Evolutionary conservation across 2,797 vertebrate genomes (phyloP).

Genomic region (Chelon auratus): DNA sequence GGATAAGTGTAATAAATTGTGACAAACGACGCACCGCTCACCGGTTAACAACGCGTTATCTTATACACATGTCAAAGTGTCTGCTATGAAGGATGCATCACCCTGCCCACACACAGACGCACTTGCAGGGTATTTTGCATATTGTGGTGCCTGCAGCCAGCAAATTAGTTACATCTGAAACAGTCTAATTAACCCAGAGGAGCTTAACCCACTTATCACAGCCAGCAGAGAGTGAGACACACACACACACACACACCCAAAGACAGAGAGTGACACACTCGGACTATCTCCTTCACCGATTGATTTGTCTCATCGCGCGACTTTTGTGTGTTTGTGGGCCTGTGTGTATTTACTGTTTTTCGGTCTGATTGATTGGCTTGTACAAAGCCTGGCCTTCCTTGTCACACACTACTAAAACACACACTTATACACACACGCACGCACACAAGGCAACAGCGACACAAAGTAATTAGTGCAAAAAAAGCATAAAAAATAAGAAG

Average conservation of each 20-base stretch:
- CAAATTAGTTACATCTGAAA: constrained; percentile 87
- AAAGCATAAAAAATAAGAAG: too few species aligned
- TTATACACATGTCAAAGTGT: constrained; percentile 38
- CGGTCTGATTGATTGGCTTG: constrained; percentile 52
- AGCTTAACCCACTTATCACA: constrained; percentile 84
- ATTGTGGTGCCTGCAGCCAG: constrained; percentile 78
- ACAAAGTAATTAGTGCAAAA: neutral
- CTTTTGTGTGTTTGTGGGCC: constrained; percentile 1
- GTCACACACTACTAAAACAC: constrained; percentile 24
- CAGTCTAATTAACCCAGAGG: constrained; percentile 86
- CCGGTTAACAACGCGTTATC: constrained; percentile 36
- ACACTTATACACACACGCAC: constrained; percentile 6
- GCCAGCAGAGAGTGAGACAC: constrained; percentile 61
- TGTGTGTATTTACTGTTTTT: constrained; percentile 28
- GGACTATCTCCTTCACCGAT: constrained; percentile 53
- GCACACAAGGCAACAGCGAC: neutral
- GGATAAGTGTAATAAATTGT: neutral
- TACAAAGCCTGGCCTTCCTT: constrained; percentile 24
- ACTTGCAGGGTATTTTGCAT: constrained; percentile 72
- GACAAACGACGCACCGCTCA: constrained; percentile 14
- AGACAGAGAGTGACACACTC: constrained; percentile 38
- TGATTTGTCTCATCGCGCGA: constrained; percentile 58
- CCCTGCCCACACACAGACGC: constrained; percentile 9
- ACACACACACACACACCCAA: constrained; percentile 41
- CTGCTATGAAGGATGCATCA: constrained; percentile 10